Base-by-base conservation (phyloP, 2,888 invertebrate species). In the Prosopocoilus inquinatus region DNA sequence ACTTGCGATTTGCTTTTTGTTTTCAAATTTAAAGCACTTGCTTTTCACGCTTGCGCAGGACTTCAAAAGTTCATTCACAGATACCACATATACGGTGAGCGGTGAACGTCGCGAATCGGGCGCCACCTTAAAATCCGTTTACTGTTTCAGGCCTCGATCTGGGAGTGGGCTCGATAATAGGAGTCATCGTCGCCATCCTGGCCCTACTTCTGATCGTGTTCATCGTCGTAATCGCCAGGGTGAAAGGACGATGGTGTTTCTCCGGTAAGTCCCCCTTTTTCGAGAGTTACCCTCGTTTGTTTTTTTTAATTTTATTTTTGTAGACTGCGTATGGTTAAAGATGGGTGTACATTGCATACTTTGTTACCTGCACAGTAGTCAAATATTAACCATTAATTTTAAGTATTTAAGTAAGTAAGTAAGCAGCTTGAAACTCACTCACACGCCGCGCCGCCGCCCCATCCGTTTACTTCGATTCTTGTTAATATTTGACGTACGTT, bases 221-320 rank as follows among this genome's bases (percentile, higher is more conserved):
- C 69, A 77, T 91, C 62, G 75, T 87, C 47, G 84, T 91, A 58
- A 88, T 88, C 70, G 91, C 92, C 48, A 86, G 89, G 67, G 86
- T 88, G 59, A 90, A 90, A 58, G 89, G 89, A 70, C 82, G 89
- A 75, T 91, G 91, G 91, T 92, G 91, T 79, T 92, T 92, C 76
- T 88, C 88, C 76, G 91, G 91, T 91, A 79, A 87, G 90, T 85
- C 20, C 20, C 7, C 7, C 20, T n/a, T n/a, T n/a, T n/a, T n/a
- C n/a, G n/a, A n/a, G 20, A 28, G 20, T 28, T 28, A 28, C 5
- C 20, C 20, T 28, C 20, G 20, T 28, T 28, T 28, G 5, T 28
- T 28, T 20, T 20, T 20, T 20, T 61, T 55, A 34, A 11, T 47
- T 61, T 55, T 45, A 11, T 47, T 15, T 9, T 50, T 28, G 20